A percentile compares a stretch with the other conserved stretches of the same genome.
Conservation (phyloP, 2,797 vertebrate genomes). For the Anas bernieri region DNA sequence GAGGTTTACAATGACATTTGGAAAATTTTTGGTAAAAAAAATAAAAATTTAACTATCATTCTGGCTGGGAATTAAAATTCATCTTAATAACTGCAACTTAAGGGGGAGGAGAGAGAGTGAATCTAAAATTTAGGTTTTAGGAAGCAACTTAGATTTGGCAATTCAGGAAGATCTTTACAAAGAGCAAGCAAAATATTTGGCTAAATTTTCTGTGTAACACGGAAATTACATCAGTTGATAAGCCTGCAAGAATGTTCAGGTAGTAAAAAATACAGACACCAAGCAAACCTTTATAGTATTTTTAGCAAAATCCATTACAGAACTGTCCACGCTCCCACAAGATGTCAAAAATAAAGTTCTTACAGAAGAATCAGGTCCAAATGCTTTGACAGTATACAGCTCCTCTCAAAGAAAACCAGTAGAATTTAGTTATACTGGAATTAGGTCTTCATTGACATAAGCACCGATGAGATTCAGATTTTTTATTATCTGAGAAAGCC, state of each 20-base stretch:
- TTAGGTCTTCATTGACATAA: not conserved
- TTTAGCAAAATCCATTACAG: not conserved
- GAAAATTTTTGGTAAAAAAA: not conserved
- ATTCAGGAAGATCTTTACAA: not conserved
- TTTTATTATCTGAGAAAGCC: not conserved
- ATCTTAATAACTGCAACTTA: not conserved
- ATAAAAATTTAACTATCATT: not conserved
- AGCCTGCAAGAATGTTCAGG: not conserved
- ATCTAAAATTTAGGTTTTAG: no score
- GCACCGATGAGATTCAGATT: not conserved
- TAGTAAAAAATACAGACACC: not conserved
- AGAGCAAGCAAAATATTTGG: not conserved
- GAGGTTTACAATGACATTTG: not conserved
- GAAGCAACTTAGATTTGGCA: not conserved
- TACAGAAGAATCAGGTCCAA: not conserved
- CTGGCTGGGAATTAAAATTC: not conserved
- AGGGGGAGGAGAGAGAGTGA: not conserved
- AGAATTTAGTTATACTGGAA: not conserved
- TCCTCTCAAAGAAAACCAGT: not conserved
- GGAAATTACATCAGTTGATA: not conserved
- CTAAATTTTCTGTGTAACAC: not conserved
- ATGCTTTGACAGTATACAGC: not conserved
- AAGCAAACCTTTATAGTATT: not conserved
- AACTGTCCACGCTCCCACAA: rapidly evolving
- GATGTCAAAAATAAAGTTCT: not conserved